These are phyloP conservation scores for Diogma glabrata DNA, from an alignment of 2,888 invertebrate genomes.

Conservation along the genomic window DNA sequence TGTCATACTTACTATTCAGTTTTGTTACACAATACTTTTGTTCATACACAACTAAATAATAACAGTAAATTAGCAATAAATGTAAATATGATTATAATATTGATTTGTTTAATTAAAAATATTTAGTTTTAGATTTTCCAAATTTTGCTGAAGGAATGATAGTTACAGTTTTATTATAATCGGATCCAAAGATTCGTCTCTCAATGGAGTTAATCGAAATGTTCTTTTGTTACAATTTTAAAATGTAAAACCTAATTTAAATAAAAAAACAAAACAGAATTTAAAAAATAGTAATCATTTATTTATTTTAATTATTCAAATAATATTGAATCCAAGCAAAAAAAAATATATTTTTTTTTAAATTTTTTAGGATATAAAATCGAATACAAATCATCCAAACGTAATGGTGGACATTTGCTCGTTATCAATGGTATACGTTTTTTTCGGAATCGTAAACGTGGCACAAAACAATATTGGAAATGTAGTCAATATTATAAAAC, in stretches of 20 bases:
- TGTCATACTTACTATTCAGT: too few species aligned
- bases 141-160: too few species aligned
- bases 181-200: too few species aligned
- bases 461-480: slow-evolving; percentile 36
- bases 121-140: too few species aligned
- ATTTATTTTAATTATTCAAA: slow-evolving; percentile 4
- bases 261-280: background rate
- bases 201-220: too few species aligned
- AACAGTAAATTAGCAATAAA: too few species aligned
- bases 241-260: background rate
- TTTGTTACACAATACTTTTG: too few species aligned
- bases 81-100: too few species aligned
- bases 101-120: too few species aligned
- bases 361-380: slow-evolving; percentile 30
- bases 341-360: background rate
- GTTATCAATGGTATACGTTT: slow-evolving; percentile 36
- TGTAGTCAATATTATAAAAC: slow-evolving; percentile 37
- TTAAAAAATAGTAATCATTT: slow-evolving; percentile 2
- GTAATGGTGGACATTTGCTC: slow-evolving; percentile 35
- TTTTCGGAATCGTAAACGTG: slow-evolving; percentile 36
- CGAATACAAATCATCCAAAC: slow-evolving; percentile 36
- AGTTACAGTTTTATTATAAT: too few species aligned
- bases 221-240: background rate
- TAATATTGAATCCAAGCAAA: background rate
- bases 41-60: too few species aligned